Base-by-base conservation (phyloP, 2,888 invertebrate genomes). In the Electrophaes corylata region DNA sequence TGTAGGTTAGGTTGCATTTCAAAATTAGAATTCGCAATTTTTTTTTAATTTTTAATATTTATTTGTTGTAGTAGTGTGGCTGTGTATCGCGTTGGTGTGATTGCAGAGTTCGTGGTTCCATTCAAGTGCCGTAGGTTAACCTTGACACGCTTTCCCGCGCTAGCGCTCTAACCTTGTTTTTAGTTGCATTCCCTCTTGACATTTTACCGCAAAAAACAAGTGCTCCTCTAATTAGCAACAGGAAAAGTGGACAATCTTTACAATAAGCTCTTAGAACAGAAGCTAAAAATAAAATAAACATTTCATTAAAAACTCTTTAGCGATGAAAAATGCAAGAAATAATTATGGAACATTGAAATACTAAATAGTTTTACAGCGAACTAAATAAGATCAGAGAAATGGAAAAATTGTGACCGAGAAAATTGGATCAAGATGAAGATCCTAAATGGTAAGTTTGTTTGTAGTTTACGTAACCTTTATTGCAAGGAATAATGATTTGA, bases 121-220 rank as follows among this genome's bases (percentile, higher is more conserved):
- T 81, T 80, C 78, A 80, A 76, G 80, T 81, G 82, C 73, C 74
- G 81, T 71, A 57, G 64, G 65, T 69, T 84, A 87, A 88, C 91
- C 91, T 91, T 91, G 91, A 89, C 91, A 90, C 86, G 73, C 79
- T 91, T 89, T 89, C 86, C 88, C 89, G 88, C 90, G 87, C 79
- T 84, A 74, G 79, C 78, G 78, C 77, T 78, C 73, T 80, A 81
- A 83, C 85, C 86, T 88, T 86, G 84, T 84, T 86, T 86, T 86
- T 79, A 75, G 78, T 84, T 88, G 84, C 87, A 88, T 84, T 85
- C 82, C 81, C 83, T 76, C 84, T 84, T 86, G 84, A 86, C 85
- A 84, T 86, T n/a, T 88, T 84, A 76, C 79, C 79, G 78, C 79
- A 83, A 83, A 80, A 77, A 78, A 74, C 67, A 72, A 75, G 78